Conservation (phyloP, 2,113 vertebrate genomes). For the Halichoeres trimaculatus region DNA sequence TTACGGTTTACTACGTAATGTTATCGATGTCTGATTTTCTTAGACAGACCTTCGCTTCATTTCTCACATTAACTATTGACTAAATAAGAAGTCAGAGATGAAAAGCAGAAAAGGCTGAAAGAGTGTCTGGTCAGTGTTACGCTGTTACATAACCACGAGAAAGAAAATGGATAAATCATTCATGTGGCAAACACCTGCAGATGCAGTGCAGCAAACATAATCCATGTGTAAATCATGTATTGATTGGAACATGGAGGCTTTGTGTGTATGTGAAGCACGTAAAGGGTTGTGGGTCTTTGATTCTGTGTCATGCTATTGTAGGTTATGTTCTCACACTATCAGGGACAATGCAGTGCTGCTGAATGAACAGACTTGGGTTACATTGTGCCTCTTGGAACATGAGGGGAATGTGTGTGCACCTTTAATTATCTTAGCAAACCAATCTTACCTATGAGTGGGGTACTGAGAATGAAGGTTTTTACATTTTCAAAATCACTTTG, state of each 20-base stretch:
- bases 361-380: not conserved
- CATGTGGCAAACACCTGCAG: conserved; percentile 63
- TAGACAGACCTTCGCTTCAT: not conserved
- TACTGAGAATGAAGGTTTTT: not conserved
- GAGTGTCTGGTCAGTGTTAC: conserved; percentile 40
- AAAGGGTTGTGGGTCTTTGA: not conserved
- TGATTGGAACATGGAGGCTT: conserved; percentile 24
- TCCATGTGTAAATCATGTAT: conserved; percentile 53
- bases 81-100: conserved; percentile 8
- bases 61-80: not conserved
- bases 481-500: not conserved
- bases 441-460: not conserved
- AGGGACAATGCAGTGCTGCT: not conserved
- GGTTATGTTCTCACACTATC: not conserved
- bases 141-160: conserved; percentile 60
- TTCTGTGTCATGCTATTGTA: not conserved
- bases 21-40: too few species aligned
- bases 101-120: conserved; percentile 31
- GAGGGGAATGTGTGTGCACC: rapidly evolving
- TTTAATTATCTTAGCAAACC: not conserved
- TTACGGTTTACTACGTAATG: not conserved
- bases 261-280: not conserved
- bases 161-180: conserved; percentile 64
- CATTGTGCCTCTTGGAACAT: conserved; percentile 7
- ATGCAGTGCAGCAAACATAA: conserved; percentile 62